phyloP scores from a whole-genome alignment of 2,113 vertebrate species.

The Scophthalmus maximus region DNA sequence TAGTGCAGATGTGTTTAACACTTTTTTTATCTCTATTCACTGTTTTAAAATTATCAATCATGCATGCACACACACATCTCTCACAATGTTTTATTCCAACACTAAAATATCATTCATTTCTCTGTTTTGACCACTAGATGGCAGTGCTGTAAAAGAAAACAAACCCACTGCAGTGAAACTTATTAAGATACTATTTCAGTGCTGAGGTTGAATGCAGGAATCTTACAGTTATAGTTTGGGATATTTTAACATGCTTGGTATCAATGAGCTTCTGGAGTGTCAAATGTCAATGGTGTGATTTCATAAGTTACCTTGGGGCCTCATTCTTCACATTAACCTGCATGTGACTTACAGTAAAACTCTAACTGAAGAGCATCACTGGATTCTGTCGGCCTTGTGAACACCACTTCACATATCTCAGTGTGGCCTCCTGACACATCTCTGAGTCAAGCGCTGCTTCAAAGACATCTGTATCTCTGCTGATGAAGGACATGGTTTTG shows the following conservation, averaged over 20 bases:
- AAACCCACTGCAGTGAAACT: background rate
- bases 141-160: conserved; percentile 30
- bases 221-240: background rate
- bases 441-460: conserved; percentile 23
- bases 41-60: too few species aligned
- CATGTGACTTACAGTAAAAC: background rate
- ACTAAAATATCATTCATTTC: background rate
- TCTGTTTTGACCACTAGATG: conserved; percentile 48
- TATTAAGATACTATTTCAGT: too few species aligned
- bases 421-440: conserved; percentile 19
- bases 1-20: too few species aligned
- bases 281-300: background rate
- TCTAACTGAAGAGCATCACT: background rate
- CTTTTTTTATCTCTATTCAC: too few species aligned
- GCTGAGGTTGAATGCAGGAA: too few species aligned
- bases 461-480: conserved; percentile 19
- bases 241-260: background rate
- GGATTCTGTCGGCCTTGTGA: background rate
- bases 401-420: background rate
- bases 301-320: background rate
- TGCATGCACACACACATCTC: too few species aligned
- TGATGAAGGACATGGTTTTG: conserved; percentile 24
- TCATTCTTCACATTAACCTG: background rate
- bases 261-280: background rate
- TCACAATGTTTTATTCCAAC: too few species aligned